Evolutionary conservation across 2,888 invertebrate genomes (phyloP).

Genomic region (Dyspetes luteomarginatus): DNA sequence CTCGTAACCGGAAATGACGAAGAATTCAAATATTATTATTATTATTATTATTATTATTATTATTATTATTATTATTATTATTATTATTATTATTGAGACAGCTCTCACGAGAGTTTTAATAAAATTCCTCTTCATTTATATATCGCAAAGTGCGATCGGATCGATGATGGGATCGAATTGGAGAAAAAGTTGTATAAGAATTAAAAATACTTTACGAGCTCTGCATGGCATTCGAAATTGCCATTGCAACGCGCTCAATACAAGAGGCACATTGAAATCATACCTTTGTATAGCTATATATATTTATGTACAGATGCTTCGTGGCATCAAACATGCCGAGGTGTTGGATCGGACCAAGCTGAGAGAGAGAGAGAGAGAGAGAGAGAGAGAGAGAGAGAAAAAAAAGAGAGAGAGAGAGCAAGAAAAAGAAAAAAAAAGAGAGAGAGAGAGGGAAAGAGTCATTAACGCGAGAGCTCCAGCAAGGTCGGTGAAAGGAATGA

Average conservation of each 20-base stretch:
- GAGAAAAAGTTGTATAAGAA: neutral
- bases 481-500: conserved; percentile 79
- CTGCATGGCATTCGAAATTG: conserved; percentile 34
- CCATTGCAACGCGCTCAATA: conserved; percentile 32
- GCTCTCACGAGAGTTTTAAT: conserved; percentile 5
- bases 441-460: conserved; percentile 70
- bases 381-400: conserved; percentile 5
- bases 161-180: conserved; percentile 41
- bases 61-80: neutral
- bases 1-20: conserved; percentile 28
- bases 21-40: neutral
- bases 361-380: conserved; percentile 15
- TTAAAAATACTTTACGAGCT: conserved; percentile 36
- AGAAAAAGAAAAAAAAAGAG: conserved; percentile 61
- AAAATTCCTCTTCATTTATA: conserved; percentile 17
- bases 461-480: conserved; percentile 75
- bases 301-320: neutral
- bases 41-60: conserved; percentile 29
- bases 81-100: conserved; percentile 31
- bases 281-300: conserved; percentile 18
- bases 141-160: conserved; percentile 6
- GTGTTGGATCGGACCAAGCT: conserved; percentile 55
- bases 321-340: conserved; percentile 57
- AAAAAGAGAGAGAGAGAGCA: conserved; percentile 18
- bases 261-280: conserved; percentile 22